Conservation (phyloP, 2,797 vertebrate species). For the Pangasius macronema region DNA sequence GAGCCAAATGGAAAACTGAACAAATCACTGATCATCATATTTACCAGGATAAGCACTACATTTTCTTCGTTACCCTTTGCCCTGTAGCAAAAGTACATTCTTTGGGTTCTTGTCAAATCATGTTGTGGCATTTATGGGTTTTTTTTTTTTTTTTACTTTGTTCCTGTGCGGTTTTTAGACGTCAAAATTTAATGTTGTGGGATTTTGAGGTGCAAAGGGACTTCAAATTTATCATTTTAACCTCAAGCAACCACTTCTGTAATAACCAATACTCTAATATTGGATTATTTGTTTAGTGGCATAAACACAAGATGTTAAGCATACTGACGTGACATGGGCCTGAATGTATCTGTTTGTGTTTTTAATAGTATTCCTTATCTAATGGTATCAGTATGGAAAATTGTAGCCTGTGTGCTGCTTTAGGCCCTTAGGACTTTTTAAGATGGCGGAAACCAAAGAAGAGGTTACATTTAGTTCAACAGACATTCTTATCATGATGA, state of each 20-base stretch:
- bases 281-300: background rate
- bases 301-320: background rate
- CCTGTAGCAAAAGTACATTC: constrained; percentile 67
- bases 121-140: constrained; percentile 75
- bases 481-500: constrained; percentile 6
- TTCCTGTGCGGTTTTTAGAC: constrained; percentile 55
- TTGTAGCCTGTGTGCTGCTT: background rate
- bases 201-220: background rate
- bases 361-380: constrained; percentile 34
- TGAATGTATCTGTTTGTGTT: background rate
- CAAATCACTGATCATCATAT: constrained; percentile 41
- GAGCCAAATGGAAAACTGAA: background rate
- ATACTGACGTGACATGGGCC: background rate
- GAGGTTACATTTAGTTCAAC: constrained; percentile 12
- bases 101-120: constrained; percentile 73
- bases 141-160: constrained; percentile 59
- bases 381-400: constrained; percentile 1
- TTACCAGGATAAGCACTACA: constrained; percentile 17
- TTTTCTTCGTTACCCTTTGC: constrained; percentile 60
- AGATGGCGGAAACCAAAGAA: background rate
- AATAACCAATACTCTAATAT: background rate
- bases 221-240: constrained; percentile 3
- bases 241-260: background rate
- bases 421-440: background rate
- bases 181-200: constrained; percentile 23